Evolutionary conservation across 2,888 invertebrate genomes (phyloP), one percentile per base, ranked within the genome.

Genomic region (Athalia rosae): DNA sequence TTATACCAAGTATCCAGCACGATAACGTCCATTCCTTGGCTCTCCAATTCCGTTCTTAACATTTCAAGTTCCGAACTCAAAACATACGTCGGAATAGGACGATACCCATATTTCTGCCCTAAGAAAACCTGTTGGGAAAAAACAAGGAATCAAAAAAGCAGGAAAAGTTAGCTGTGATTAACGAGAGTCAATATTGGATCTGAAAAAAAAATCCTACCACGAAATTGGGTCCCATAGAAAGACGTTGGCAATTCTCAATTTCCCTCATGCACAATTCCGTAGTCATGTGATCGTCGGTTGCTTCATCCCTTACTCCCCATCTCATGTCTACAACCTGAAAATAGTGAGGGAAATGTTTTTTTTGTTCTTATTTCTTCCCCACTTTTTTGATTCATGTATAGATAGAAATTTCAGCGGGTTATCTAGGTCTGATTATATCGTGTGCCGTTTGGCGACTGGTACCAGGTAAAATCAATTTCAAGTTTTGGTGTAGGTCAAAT

Each of bases 231-330:
- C 99, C 99, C 96, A 99, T 98, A 1, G 98, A 98, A 1, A 99
- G 92, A 3, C 99, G 92, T 89, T 99, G 99, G 87, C 99, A 99
- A 90, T 99, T 99, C 90, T 97, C 96, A 80, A 99, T 99, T 91
- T 99, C 99, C 81, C 97, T 94, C 97, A 99, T 98, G 88, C 99
- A 99, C 0, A 99, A 93, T 86, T 98, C 98, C 0, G 99, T 99
- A 28, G 99, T 99, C 98, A 98, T 98, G 91, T 99, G 99, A 93
- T 99, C 99, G 86, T 99, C 99, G 0, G 99, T 99, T 0, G 99
- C 98, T 90, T 99, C 99, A 87, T 99, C 99, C 85, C 99, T 92
- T 0, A 99, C 98, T 4, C 99, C 99, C 99, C 99, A 99, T 86
- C 99, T 92, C 99, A 99, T 99, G 90, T 99, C 99, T 47, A 99